Evolutionary conservation across 2,888 invertebrate genomes (phyloP).

Genomic region (Latrodectus hesperus): DNA sequence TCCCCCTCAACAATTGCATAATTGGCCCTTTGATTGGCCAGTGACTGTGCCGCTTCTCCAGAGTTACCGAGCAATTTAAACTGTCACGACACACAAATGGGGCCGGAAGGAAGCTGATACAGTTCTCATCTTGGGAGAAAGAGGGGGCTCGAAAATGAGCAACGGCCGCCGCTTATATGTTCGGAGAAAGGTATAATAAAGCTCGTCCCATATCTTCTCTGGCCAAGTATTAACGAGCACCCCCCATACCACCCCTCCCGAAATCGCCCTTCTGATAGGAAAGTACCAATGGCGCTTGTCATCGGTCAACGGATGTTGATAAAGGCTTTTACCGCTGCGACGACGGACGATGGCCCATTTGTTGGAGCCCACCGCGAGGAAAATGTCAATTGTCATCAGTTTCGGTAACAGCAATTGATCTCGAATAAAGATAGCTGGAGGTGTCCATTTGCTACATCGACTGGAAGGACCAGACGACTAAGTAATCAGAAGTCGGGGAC

Average conservation of each 20-base stretch:
- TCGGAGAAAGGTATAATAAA: background rate
- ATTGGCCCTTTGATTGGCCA: too few species aligned
- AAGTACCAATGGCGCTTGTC: constrained; percentile 46
- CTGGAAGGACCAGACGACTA: too few species aligned
- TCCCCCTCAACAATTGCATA: too few species aligned
- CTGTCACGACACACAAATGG: constrained; percentile 22
- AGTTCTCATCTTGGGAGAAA: constrained; percentile 1
- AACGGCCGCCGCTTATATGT: background rate
- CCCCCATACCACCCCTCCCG: constrained; percentile 5
- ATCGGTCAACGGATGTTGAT: constrained; percentile 35
- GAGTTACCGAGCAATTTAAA: constrained; percentile 40
- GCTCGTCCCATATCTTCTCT: constrained; percentile 29
- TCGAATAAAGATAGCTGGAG: constrained; percentile 42
- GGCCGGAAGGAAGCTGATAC: constrained; percentile 35
- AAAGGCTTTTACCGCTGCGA: constrained; percentile 52
- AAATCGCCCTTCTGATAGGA: constrained; percentile 22
- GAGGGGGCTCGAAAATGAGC: background rate
- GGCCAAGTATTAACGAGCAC: constrained; percentile 44
- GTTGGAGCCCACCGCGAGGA: constrained; percentile 10
- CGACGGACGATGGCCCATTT: constrained; percentile 29
- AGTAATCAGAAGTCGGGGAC: too few species aligned
- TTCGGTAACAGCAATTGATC: constrained; percentile 31
- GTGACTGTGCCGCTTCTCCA: background rate
- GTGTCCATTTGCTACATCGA: too few species aligned
- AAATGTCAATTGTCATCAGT: constrained; percentile 42